Evolutionary conservation across 2,113 vertebrate genomes (phyloP).

Genomic region (Edolisoma coerulescens): DNA sequence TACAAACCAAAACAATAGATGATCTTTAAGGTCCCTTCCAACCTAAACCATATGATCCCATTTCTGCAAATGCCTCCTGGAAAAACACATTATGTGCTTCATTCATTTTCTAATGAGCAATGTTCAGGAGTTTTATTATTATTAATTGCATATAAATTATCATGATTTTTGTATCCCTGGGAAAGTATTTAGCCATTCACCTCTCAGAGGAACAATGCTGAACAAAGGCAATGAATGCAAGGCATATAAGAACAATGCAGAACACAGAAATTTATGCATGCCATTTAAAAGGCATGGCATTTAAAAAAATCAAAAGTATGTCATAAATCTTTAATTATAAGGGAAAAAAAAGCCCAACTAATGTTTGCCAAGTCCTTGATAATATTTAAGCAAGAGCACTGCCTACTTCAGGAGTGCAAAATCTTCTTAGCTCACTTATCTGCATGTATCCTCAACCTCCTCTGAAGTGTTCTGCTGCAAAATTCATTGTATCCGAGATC

Average conservation of each 20-base stretch:
- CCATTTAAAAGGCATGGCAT: conserved; percentile 38
- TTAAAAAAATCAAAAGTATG: conserved; percentile 32
- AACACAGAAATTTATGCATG: conserved; percentile 59
- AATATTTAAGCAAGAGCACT: conserved; percentile 9
- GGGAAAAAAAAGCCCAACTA: not conserved
- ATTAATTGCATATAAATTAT: conserved; percentile 66
- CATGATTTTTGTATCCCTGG: conserved; percentile 46
- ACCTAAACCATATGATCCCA: not conserved
- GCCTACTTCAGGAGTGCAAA: conserved; percentile 1
- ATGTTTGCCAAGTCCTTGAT: conserved; percentile 38
- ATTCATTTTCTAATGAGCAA: conserved; percentile 40
- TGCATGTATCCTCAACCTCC: not conserved
- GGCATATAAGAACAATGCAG: conserved; percentile 17
- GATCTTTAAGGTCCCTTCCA: not conserved
- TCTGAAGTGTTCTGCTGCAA: conserved; percentile 30
- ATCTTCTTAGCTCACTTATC: not conserved
- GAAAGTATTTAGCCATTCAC: conserved; percentile 55
- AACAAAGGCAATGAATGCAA: conserved; percentile 15
- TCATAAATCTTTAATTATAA: conserved; percentile 42
- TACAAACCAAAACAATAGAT: not conserved
- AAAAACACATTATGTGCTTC: conserved; percentile 29
- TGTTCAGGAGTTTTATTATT: conserved; percentile 33
- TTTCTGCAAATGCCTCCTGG: conserved; percentile 6
- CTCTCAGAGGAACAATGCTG: conserved; percentile 37
- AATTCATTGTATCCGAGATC: conserved; percentile 28